Evolutionary conservation across 2,113 vertebrate species (phyloP).

Genomic region (Gorsachius goisagi): DNA sequence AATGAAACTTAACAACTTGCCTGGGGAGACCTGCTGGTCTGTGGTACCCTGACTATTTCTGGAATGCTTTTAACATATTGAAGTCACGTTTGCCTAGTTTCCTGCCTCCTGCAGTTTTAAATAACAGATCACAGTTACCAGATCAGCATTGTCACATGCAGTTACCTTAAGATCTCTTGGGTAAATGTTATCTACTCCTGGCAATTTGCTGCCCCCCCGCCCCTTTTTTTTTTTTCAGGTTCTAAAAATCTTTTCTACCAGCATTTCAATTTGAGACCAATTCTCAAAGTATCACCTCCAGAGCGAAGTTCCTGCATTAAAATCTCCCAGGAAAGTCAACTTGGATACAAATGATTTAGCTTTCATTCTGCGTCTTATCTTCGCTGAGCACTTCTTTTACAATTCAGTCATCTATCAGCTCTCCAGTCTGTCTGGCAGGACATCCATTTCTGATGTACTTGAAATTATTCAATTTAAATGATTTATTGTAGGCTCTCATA

Average conservation of each 20-base stretch:
- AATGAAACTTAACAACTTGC: not conserved
- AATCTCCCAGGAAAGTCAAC: not conserved
- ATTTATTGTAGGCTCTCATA: not conserved
- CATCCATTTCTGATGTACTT: not conserved
- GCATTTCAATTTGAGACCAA: not conserved
- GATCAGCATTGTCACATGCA: not conserved
- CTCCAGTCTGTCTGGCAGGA: slow-evolving; percentile 16
- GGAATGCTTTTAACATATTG: slow-evolving; percentile 3
- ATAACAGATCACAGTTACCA: not conserved
- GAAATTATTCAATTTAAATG: slow-evolving; percentile 23
- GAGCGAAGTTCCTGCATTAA: not conserved
- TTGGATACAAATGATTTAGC: not conserved
- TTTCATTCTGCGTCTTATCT: not conserved
- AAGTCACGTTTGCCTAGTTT: not conserved
- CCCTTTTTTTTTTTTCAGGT: not conserved
- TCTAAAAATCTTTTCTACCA: not conserved
- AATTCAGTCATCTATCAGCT: not conserved
- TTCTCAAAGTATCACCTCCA: not conserved
- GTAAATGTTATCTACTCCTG: not conserved
- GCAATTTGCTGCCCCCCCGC: not conserved
- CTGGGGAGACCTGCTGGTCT: not conserved
- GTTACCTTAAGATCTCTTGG: not conserved
- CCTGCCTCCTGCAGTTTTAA: not conserved
- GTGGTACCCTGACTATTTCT: not conserved
- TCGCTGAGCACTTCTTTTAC: not conserved